phyloP scores from a whole-genome alignment of 2,888 invertebrate species.

The Crioceris asparagi region DNA sequence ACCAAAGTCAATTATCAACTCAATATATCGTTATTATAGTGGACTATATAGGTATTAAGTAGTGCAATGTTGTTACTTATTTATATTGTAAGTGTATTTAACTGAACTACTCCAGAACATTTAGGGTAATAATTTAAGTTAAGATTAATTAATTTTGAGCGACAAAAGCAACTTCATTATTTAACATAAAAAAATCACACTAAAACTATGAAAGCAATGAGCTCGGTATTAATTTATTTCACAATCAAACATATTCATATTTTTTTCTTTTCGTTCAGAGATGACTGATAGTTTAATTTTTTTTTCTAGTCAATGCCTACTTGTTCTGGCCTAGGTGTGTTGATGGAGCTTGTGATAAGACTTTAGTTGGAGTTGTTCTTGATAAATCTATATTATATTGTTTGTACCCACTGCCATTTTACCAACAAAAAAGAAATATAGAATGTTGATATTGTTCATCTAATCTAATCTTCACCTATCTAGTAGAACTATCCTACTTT shows the following conservation, averaged over 20 bases:
- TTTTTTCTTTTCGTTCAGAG: not conserved
- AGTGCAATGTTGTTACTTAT: slow-evolving; percentile 20
- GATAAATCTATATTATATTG: slow-evolving; percentile 9
- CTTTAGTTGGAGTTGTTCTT: slow-evolving; percentile 12
- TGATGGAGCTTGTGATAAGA: slow-evolving; percentile 4
- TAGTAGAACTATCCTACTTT: not conserved
- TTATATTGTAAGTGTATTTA: slow-evolving; percentile 14
- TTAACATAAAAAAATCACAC: too few relatives aligned
- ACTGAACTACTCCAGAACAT: slow-evolving; percentile 12
- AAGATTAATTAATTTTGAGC: not conserved
- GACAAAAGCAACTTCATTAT: too few relatives aligned
- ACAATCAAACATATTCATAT: not conserved
- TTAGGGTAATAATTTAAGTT: slow-evolving; percentile 6
- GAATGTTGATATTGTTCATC: too few relatives aligned
- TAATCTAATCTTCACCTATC: not conserved
- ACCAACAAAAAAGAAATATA: too few relatives aligned
- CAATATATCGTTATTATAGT: slow-evolving; percentile 12
- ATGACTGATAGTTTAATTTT: not conserved
- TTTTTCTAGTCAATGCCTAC: slow-evolving; percentile 1
- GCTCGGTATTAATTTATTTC: not conserved
- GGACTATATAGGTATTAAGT: slow-evolving; percentile 16
- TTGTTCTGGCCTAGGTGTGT: not conserved
- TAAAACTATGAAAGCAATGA: not conserved
- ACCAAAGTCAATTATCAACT: slow-evolving; percentile 19
- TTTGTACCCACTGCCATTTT: slow-evolving; percentile 24